These are phyloP conservation scores for Hydrozoanthus tunicans DNA, from an alignment of 64 coral and sea anemone species.

Conservation along the genomic window DNA sequence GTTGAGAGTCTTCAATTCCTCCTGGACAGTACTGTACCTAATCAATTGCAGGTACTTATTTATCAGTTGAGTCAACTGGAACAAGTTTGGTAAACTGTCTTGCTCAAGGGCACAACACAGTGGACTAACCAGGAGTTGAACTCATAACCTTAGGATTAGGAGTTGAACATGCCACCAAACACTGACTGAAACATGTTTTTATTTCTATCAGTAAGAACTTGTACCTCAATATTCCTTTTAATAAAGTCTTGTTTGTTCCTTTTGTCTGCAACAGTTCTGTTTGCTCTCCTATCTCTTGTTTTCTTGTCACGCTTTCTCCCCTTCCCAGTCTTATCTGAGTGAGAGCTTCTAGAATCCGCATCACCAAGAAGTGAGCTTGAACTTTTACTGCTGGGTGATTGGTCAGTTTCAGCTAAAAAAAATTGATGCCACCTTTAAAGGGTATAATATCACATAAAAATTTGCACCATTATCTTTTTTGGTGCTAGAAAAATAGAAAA, in stretches of 20 bases:
- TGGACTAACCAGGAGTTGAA: too few species aligned
- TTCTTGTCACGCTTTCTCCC: not conserved
- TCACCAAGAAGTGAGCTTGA: constrained; percentile 33
- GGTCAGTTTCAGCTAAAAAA: not conserved
- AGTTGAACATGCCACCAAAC: too few species aligned
- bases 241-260: constrained; percentile 79
- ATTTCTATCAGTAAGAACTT: not conserved
- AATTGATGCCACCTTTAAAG: not conserved
- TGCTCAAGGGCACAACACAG: too few species aligned
- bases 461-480: too few species aligned
- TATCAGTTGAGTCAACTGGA: too few species aligned
- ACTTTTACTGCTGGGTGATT: constrained; percentile 3
- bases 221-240: constrained; percentile 79
- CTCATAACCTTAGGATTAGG: too few species aligned
- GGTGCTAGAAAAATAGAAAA: too few species aligned
- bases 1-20: too few species aligned
- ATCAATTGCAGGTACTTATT: too few species aligned
- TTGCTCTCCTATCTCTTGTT: constrained; percentile 33
- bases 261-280: constrained; percentile 15
- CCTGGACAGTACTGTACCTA: too few species aligned
- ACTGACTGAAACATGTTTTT: too few species aligned
- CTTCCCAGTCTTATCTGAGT: constrained; percentile 1
- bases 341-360: not conserved
- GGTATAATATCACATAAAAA: not conserved
- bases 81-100: too few species aligned